Base-by-base conservation (phyloP, 1,140 invertebrate species). In the Lysiphlebus fabarum region DNA sequence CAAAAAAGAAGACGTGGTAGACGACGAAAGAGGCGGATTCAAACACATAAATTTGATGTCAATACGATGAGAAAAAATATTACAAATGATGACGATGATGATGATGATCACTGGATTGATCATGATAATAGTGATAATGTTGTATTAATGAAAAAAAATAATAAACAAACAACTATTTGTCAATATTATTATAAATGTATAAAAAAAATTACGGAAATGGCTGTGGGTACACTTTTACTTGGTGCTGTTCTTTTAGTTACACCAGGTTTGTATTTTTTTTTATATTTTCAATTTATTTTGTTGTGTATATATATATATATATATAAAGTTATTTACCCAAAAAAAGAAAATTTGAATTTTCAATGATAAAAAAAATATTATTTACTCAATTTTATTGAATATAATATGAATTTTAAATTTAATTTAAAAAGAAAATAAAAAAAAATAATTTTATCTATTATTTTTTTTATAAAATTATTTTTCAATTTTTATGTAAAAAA, bases 221-320 rank as follows among this genome's bases (percentile, higher is more conserved):
- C 70, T 57, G 67, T 72, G 59, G 73, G 70, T 57, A 71, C 74
- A 53, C 61, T 80, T 42, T 67, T 80, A 56, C 69, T 80, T 65
- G 72, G 76, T 33, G 68, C 78, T 64, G 68, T 75, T 47, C 72
- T 80, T 50, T 71, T 80, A 65, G 70, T 78, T 62, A 76, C 76
- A 55, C 77, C 77, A 70, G 77, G 77, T 75, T 68, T 33, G 58
- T 43, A 11, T 41, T n/a, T n/a, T n/a, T n/a, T n/a, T n/a, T n/a
- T n/a, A n/a, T n/a, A n/a, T n/a, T n/a, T n/a, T n/a, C n/a, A n/a
- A n/a, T n/a, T n/a, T n/a, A n/a, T n/a, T n/a, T n/a, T n/a, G n/a
- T n/a, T n/a, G n/a, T n/a, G n/a, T n/a, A n/a, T n/a, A n/a, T n/a
- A n/a, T n/a, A n/a, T n/a, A n/a, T n/a, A n/a, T n/a, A n/a, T n/a